Evolutionary conservation across 1,140 invertebrate genomes (phyloP), one percentile per base, ranked within the genome.

Genomic region (Hylyphantes graminicola): DNA sequence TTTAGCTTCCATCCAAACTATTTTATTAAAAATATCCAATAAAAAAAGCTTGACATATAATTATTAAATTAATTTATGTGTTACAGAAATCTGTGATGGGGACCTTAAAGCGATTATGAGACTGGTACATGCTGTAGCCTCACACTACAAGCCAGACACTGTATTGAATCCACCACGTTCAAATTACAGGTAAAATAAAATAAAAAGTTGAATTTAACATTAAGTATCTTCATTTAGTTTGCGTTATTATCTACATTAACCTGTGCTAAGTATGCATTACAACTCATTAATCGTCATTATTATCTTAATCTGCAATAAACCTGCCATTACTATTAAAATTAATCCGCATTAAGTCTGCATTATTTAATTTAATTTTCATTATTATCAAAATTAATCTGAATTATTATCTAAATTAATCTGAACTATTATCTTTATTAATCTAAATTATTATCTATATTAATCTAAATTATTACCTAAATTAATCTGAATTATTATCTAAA

Each of bases 91-190:
- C 68, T 88, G 90, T 13, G 90, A 91, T 17, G 91, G 91, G 3
- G 91, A 91, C 76, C 86, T 91, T 64, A 91, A 91, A 80, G 89
- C 90, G 48, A 90, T 91, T 19, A 91, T 91, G 90, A 86, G 91
- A n/a, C 87, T 91, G 15, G 90, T 91, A 19, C 87, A 91, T 50
- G 90, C 91, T 3, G 85, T 91, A 17, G 91, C 91, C 15, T 90
- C 90, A 50, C 91, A 91, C 85, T 91, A 90, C 81, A 91, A 91
- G 86, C 91, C 91, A 9, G 88, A 82, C 57, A 82, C 79, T 9
- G 79, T 82, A 2, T 51, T 82, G 4, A 82, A 82, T 48, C 79
- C 79, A 4, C 79, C 79, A 7, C 64, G 77, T 0, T 13, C 77
- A 11, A 57, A n/a, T 17, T 19, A 57, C 11, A 80, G 77, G 77